These are phyloP conservation scores for Eunapius fragilis DNA, from an alignment of 37 sponge, comb jelly and placozoan genomes.

Conservation along the genomic window DNA sequence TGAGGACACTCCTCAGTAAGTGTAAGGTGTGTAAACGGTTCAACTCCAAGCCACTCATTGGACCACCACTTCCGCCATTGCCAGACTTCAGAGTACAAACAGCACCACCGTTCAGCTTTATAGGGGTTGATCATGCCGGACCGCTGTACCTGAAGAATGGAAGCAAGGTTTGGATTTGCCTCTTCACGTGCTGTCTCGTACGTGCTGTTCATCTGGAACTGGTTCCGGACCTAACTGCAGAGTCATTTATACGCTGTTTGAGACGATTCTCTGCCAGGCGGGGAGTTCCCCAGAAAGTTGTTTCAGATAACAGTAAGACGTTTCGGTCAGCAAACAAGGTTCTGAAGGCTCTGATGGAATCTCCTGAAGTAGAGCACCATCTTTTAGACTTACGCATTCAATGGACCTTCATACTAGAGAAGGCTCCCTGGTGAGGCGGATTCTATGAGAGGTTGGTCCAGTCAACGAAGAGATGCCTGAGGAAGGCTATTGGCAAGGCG, in stretches of 20 bases:
- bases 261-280: conserved; percentile 24
- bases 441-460: background rate
- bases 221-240: conserved; percentile 1
- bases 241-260: conserved; percentile 6
- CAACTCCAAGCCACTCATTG: background rate
- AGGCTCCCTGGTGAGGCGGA: background rate
- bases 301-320: conserved; percentile 32
- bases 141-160: background rate
- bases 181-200: conserved; percentile 29
- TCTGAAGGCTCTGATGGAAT: background rate
- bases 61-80: conserved; percentile 7
- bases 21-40: conserved; percentile 12
- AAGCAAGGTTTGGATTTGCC: conserved; percentile 16
- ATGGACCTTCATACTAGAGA: background rate
- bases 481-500: background rate
- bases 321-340: conserved; percentile 9
- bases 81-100: conserved; percentile 2
- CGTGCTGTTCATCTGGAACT: conserved; percentile 22
- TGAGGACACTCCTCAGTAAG: background rate
- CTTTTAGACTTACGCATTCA: background rate
- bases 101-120: conserved; percentile 9
- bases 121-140: conserved; percentile 19
- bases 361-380: background rate
- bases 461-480: background rate
- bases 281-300: conserved; percentile 1